Conservation (phyloP, 2,888 invertebrate genomes). For the Tetragnatha montana region DNA sequence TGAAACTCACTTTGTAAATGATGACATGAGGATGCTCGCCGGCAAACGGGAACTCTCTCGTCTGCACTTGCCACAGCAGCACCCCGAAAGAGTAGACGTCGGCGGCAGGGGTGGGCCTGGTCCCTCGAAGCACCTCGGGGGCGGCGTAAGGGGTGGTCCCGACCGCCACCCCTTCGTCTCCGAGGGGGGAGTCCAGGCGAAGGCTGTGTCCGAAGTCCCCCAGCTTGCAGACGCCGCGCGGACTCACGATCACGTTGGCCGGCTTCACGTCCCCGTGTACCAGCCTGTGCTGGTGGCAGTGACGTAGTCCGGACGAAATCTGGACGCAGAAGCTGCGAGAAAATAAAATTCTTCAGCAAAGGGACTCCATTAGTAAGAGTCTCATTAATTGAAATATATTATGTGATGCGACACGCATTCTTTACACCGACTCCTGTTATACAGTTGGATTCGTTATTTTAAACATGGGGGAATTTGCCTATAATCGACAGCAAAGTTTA, state of each 20-base stretch:
- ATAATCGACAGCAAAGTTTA: too few relatives aligned
- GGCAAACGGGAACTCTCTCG: constrained; percentile 55
- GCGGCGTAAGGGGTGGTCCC: constrained; percentile 64
- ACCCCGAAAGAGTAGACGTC: constrained; percentile 63
- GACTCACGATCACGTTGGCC: constrained; percentile 64
- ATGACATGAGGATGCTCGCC: constrained; percentile 67
- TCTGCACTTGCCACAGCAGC: constrained; percentile 62
- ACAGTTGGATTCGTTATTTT: too few relatives aligned
- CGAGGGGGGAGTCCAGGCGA: not conserved
- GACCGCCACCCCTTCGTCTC: not conserved
- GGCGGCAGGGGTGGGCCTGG: constrained; percentile 1
- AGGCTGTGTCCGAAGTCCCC: constrained; percentile 66
- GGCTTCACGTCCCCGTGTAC: constrained; percentile 66
- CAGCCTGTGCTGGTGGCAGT: constrained; percentile 53
- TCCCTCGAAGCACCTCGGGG: constrained; percentile 63
- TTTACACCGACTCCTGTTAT: too few relatives aligned
- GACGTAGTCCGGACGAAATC: constrained; percentile 41
- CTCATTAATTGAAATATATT: too few relatives aligned
- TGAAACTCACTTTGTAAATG: constrained; percentile 58
- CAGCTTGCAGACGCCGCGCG: constrained; percentile 58
- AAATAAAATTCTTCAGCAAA: not conserved
- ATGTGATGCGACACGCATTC: too few relatives aligned
- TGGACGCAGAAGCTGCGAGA: constrained; percentile 57
- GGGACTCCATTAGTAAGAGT: not conserved
- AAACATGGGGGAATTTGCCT: too few relatives aligned